phyloP scores from a whole-genome alignment of 2,888 invertebrate genomes.

The Iselma pallidipennis region DNA sequence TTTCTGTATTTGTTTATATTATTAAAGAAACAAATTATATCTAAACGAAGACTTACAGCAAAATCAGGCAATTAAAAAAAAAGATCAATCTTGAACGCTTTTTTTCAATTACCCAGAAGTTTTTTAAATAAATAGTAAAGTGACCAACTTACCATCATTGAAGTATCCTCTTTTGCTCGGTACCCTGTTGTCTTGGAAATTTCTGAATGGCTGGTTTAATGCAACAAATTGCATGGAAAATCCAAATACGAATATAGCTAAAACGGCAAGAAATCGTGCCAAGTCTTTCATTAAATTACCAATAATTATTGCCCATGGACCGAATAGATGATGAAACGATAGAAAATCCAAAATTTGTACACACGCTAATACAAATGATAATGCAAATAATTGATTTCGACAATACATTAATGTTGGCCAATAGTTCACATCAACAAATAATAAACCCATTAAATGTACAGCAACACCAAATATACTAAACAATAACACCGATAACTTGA shows the following conservation, averaged over 20 bases:
- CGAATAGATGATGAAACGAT: constrained; percentile 98
- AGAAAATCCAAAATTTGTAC: constrained; percentile 97
- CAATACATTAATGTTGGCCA: constrained; percentile 92
- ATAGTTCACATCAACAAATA: constrained; percentile 66
- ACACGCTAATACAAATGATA: constrained; percentile 93
- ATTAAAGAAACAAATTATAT: neutral
- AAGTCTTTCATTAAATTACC: constrained; percentile 92
- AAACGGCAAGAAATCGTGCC: constrained; percentile 94
- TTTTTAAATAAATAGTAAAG: too few species aligned
- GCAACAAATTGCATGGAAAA: constrained; percentile 98
- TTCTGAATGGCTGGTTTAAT: constrained; percentile 90
- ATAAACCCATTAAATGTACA: constrained; percentile 81
- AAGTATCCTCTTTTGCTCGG: constrained; percentile 63
- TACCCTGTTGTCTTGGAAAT: constrained; percentile 66
- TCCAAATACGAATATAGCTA: constrained; percentile 97
- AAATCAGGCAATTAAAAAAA: too few species aligned
- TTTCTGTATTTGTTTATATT: constrained; percentile 9
- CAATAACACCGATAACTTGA: constrained; percentile 83
- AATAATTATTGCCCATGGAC: constrained; percentile 99
- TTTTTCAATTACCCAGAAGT: too few species aligned
- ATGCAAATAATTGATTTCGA: constrained; percentile 95
- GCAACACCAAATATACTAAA: constrained; percentile 90
- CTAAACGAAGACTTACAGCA: neutral
- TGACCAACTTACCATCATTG: constrained; percentile 70
- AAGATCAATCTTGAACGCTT: too few species aligned